These are phyloP conservation scores for Invenusta paracnida DNA, from an alignment of 2,888 invertebrate genomes.

Conservation along the genomic window DNA sequence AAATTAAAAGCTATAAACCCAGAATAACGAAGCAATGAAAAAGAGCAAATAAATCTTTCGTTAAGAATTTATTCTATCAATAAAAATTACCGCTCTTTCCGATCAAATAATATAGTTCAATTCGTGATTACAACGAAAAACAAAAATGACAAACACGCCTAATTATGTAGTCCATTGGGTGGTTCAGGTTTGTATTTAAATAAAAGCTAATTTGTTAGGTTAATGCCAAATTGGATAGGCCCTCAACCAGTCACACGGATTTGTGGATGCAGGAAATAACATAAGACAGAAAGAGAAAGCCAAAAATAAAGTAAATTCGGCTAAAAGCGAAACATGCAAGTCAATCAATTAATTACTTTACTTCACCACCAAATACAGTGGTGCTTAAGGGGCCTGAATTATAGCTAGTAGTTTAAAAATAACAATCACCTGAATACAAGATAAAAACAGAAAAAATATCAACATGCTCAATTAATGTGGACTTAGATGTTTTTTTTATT, in stretches of 20 bases:
- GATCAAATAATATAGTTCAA: neutral
- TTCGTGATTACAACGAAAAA: neutral
- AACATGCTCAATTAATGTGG: too few species aligned
- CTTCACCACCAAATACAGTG: neutral
- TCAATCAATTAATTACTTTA: neutral
- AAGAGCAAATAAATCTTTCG: neutral
- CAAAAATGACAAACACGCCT: neutral
- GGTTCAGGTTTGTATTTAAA: too few species aligned
- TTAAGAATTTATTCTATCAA: neutral
- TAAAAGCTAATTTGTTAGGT: too few species aligned
- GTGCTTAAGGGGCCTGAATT: too few species aligned
- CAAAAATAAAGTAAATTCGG: neutral
- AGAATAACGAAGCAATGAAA: neutral
- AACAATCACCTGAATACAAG: neutral
- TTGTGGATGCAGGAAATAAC: too few species aligned
- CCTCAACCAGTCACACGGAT: too few species aligned
- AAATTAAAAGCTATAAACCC: too few species aligned
- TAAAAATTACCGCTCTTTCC: neutral
- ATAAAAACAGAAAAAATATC: too few species aligned
- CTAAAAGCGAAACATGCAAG: neutral
- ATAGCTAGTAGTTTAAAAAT: too few species aligned
- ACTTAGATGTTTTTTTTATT: too few species aligned
- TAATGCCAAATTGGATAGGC: too few species aligned
- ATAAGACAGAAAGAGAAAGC: neutral
- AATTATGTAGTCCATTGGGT: neutral